Evolutionary conservation across 1,140 invertebrate genomes (phyloP).

Genomic region (Phenacoccus solenopsis): DNA sequence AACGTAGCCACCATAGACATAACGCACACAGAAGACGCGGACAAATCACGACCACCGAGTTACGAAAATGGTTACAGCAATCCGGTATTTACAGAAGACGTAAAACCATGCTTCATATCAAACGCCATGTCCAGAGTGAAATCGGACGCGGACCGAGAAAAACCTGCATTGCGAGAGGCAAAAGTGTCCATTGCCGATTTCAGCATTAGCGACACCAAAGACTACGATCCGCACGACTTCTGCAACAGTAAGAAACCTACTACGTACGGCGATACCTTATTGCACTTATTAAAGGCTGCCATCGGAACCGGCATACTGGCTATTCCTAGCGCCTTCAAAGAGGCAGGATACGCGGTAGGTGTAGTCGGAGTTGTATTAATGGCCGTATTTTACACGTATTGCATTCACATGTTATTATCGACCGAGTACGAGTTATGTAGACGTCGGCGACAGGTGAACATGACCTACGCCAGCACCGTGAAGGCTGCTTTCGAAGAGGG

Average conservation of each 20-base stretch:
- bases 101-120: background rate
- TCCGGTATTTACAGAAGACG: background rate
- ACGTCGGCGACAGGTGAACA: conserved; percentile 45
- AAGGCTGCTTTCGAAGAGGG: conserved; percentile 54
- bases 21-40: background rate
- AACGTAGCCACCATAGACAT: background rate
- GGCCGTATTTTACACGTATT: conserved; percentile 26
- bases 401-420: conserved; percentile 33
- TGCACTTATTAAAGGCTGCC: conserved; percentile 37
- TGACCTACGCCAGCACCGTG: conserved; percentile 55
- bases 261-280: conserved; percentile 42
- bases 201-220: conserved; percentile 21
- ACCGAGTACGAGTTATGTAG: conserved; percentile 56
- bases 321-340: conserved; percentile 39
- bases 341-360: conserved; percentile 38
- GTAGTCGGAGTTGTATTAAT: conserved; percentile 30
- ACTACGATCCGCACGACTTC: conserved; percentile 48
- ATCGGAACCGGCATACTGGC: conserved; percentile 43
- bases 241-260: conserved; percentile 52
- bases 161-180: background rate
- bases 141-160: background rate
- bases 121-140: background rate
- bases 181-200: background rate
- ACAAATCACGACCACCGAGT: background rate
- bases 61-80: background rate